A percentile compares a stretch with the other conserved stretches of the same genome.
These are phyloP conservation scores for Sorex araneus DNA, from an alignment of 2,113 vertebrate species.

Conservation along the genomic window DNA sequence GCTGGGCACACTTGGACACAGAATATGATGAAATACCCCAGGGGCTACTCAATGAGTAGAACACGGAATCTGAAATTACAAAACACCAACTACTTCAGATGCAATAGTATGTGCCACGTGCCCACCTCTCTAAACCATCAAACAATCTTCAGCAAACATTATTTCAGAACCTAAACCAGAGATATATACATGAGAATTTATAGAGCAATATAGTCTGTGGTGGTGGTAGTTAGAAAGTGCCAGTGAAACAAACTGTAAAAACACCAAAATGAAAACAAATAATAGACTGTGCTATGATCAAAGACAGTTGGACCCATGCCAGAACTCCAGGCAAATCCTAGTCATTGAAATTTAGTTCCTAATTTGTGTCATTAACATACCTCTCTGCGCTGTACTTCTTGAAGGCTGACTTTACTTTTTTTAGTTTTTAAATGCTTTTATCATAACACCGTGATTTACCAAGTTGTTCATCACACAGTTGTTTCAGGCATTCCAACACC, in stretches of 20 bases:
- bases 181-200: neutral
- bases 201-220: neutral
- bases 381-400: constrained; percentile 22
- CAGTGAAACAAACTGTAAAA: neutral
- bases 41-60: constrained; percentile 6
- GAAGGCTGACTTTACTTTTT: neutral
- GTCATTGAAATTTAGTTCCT: neutral
- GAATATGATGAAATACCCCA: constrained; percentile 23
- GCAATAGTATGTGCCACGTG: neutral
- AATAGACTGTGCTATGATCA: neutral
- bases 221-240: neutral
- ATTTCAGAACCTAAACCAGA: constrained; percentile 24
- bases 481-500: too few relatives aligned
- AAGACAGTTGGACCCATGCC: neutral
- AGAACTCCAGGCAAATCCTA: neutral
- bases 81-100: neutral
- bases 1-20: neutral
- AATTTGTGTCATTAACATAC: constrained; percentile 27
- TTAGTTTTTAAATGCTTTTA: too few relatives aligned
- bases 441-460: too few relatives aligned
- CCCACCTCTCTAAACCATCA: neutral
- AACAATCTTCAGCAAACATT: neutral
- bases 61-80: neutral
- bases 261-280: neutral
- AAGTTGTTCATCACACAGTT: too few relatives aligned